Percentiles rank a stretch among this genome's conserved stretches.
Conservation (phyloP, 2,113 vertebrate genomes). For the Papio anubis region DNA sequence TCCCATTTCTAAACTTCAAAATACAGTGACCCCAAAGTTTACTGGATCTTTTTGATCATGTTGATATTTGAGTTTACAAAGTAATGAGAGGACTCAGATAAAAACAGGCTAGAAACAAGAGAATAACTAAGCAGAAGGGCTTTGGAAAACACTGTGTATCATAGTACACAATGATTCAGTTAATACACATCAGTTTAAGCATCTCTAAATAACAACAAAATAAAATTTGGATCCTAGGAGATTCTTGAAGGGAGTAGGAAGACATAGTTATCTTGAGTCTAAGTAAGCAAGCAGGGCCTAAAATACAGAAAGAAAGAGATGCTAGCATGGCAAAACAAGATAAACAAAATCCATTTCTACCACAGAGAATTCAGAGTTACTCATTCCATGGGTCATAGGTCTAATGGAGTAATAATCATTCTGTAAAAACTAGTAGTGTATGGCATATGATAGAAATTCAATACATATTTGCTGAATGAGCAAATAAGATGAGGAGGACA, state of each 20-base stretch:
- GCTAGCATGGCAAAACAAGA: not conserved
- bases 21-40: not conserved
- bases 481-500: conserved; percentile 25
- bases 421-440: not conserved
- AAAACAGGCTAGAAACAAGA: not conserved
- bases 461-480: conserved; percentile 37
- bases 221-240: not conserved
- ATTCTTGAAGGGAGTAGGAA: not conserved
- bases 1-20: not conserved
- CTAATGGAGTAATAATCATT: conserved; percentile 17
- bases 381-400: not conserved
- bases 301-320: not conserved
- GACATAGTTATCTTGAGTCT: not conserved
- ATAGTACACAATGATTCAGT: not conserved
- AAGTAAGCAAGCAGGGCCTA: not conserved
- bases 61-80: not conserved
- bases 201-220: not conserved
- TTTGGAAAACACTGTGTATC: not conserved
- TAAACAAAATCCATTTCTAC: not conserved
- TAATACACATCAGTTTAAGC: not conserved
- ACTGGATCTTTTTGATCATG: not conserved
- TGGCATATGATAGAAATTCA: conserved; percentile 20
- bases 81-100: not conserved
- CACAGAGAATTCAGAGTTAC: not conserved
- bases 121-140: not conserved